Evolutionary conservation across 2,888 invertebrate species (phyloP), one percentile per base, ranked within the genome.

Genomic region (Heliconius cydno): DNA sequence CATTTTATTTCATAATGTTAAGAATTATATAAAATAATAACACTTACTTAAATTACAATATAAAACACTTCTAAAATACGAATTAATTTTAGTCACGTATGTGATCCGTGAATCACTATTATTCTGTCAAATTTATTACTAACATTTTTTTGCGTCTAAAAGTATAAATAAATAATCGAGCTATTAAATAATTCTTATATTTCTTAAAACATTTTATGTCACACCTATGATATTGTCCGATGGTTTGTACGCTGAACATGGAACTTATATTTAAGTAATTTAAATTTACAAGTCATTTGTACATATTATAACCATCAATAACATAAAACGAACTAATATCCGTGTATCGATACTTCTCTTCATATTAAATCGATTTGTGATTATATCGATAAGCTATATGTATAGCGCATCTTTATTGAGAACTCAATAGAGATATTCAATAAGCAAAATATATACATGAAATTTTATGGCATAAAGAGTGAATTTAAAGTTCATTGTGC

Each of bases 361-460:
- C 15, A 41, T 15, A 46, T 46, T n/a, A 9, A 41, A 70, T 70
- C 70, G 70, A 70, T 41, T 70, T 15, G 1, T 41, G 41, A 46
- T 46, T 41, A 66, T 77, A 63, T 63, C 46, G 28, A 71, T 63
- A 60, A 63, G 4, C n/a, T 77, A 70, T 46, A 46, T 70, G 41
- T 70, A 70, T 70, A 70, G 70, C 25, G 41, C 70, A 70, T 70
- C 70, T 73, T 63, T 41, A 65, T 41, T 65, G 41, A 65, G 65
- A 79, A 63, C 60, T 79, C 34, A 79, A 41, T 79, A 79, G 28
- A 74, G 34, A 78, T 68, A 79, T 63, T 72, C 72, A 66, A 65
- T 72, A 79, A 68, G 74, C 52, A 75, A 79, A 79, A 79, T 79
- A 79, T 79, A 79, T 79, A 74, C 60, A 79, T 75, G 74, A 65